Base-by-base conservation (phyloP, 2,113 vertebrate genomes). In the Mustelus asterias region DNA sequence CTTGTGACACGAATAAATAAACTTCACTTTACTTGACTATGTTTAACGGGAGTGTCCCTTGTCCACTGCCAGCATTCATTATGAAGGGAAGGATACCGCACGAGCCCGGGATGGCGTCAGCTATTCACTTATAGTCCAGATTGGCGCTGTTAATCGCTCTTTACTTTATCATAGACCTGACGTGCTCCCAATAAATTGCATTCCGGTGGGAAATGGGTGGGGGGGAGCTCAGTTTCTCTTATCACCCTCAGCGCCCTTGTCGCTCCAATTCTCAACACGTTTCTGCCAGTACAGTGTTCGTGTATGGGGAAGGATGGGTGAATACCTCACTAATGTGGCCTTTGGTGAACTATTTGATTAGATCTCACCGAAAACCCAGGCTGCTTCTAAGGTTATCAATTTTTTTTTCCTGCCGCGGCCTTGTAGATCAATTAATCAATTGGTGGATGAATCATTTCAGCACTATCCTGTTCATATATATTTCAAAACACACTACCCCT, bases 351-450 rank as follows among this genome's bases (percentile, higher is more conserved):
- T 76, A 33, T 95, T 72, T 13, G 69, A 72, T 72, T 70, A 76
- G 67, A 72, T 72, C 67, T 26, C 94, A 72, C 29, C 4, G 67
- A 14, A 95, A 95, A 54, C 94, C 26, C 41, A 95, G 67, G 26
- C 41, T 95, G 44, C 44, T 20, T 76, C 93, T 72, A 48, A 72
- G 94, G 26, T 72, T 95, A 95, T 95, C 89, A 37, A 93, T 54
- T 72, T 48, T 70, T 48, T 70, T 44, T 29, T 69, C 69, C 33
- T 60, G 22, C 69, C 1, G 67, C 44, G 54, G 94, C 44, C 41
- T 76, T 44, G 16, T 33, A 72, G 94, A 72, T 95, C 69, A 72
- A 95, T 95, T 95, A 95, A 95, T 95, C 94, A 95, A 95, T 95
- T 26, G 26, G 4, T 41, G 33, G 22, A 76, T 95, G 76, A 95